A percentile compares a stretch with the other conserved stretches of the same genome.
These are phyloP conservation scores for Schizopygopsis malacanthus DNA, from an alignment of 2,797 vertebrate genomes.

Conservation along the genomic window DNA sequence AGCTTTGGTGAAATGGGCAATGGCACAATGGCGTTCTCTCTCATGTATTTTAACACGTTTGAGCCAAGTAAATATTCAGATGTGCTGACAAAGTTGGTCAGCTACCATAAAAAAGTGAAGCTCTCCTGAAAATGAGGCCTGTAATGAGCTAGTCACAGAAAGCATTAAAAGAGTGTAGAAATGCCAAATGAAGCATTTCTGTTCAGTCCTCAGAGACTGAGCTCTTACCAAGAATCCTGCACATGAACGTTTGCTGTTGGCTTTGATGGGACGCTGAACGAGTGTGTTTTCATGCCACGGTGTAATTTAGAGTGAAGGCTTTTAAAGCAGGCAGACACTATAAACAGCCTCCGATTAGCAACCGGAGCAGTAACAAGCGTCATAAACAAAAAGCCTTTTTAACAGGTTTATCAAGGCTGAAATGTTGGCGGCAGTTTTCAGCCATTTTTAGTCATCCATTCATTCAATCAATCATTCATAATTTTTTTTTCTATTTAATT, in stretches of 20 bases:
- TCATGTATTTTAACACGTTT: background rate
- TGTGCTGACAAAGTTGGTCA: too few relatives aligned
- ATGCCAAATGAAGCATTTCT: background rate
- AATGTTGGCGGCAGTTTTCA: background rate
- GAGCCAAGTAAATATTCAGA: background rate
- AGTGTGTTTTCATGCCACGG: conserved; percentile 51
- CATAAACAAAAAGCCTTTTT: conserved; percentile 31
- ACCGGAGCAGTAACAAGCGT: conserved; percentile 10
- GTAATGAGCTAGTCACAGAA: background rate
- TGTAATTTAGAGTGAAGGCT: conserved; percentile 46
- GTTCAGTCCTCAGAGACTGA: background rate
- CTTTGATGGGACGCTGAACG: conserved; percentile 36
- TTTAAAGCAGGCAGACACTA: conserved; percentile 40
- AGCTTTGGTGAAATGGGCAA: background rate
- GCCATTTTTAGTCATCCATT: background rate
- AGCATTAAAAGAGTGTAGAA: background rate
- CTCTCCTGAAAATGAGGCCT: background rate
- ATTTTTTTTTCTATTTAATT: background rate
- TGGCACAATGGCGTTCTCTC: background rate
- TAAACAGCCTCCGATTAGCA: conserved; percentile 49
- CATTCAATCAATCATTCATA: background rate
- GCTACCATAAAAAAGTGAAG: background rate
- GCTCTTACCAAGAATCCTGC: background rate
- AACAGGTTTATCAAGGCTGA: conserved; percentile 15
- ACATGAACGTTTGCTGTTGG: conserved; percentile 10